These are phyloP conservation scores for Platysteira castanea DNA, from an alignment of 2,113 vertebrate genomes.

Conservation along the genomic window DNA sequence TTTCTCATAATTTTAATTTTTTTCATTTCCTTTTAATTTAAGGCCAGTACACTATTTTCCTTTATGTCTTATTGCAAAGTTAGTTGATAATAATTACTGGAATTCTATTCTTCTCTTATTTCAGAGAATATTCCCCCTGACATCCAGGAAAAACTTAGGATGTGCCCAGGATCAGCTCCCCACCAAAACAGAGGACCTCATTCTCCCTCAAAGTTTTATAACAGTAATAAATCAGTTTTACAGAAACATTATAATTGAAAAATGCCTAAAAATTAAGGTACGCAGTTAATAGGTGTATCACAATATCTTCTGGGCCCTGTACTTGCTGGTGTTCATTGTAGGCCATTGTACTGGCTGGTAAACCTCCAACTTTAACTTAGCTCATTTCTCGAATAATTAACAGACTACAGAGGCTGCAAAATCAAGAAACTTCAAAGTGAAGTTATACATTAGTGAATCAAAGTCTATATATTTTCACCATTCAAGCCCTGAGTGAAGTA, in stretches of 20 bases:
- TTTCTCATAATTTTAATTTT: neutral
- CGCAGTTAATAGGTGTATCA: neutral
- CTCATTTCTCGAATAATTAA: neutral
- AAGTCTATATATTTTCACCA: neutral
- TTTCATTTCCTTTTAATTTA: neutral
- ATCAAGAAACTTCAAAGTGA: neutral
- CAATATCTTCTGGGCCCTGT: neutral
- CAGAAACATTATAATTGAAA: neutral
- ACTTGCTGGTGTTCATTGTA: neutral
- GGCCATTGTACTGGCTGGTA: neutral
- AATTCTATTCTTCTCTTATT: neutral
- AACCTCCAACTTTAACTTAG: neutral
- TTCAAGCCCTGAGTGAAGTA: neutral
- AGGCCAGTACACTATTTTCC: neutral
- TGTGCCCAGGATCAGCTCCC: neutral
- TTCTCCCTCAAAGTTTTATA: neutral
- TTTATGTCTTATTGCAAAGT: neutral
- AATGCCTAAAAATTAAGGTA: neutral
- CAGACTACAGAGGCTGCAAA: neutral
- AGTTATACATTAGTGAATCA: neutral
- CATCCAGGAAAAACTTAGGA: neutral
- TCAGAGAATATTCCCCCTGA: neutral
- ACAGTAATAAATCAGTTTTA: neutral
- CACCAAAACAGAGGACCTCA: neutral
- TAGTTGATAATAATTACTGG: neutral